Percentiles rank a stretch among this genome's conserved stretches.
phyloP scores from a whole-genome alignment of 2,113 vertebrate genomes.

The Xiphophorus maculatus region DNA sequence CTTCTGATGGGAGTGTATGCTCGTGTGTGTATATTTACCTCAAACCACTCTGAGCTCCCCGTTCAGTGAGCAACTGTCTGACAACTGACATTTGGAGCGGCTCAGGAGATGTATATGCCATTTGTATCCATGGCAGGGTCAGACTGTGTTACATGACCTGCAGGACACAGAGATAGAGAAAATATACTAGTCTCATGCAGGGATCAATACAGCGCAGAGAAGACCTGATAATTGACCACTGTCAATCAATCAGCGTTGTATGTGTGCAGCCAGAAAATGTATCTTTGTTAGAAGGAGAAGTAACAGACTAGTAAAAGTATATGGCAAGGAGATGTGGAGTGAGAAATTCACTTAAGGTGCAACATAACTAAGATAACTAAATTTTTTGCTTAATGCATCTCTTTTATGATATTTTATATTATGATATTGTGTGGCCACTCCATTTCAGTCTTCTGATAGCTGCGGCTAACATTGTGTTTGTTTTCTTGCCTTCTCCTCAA shows the following conservation, averaged over 20 bases:
- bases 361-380: neutral
- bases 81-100: constrained; percentile 77
- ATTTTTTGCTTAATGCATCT: neutral
- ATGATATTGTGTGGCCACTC: too few relatives aligned
- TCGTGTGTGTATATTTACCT: constrained; percentile 45
- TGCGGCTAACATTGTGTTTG: too few relatives aligned
- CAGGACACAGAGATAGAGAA: constrained; percentile 62
- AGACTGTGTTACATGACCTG: constrained; percentile 74
- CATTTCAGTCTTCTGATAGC: too few relatives aligned
- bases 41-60: constrained; percentile 45
- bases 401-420: neutral
- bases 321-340: neutral
- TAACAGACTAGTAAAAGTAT: neutral
- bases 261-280: constrained; percentile 56
- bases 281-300: constrained; percentile 26
- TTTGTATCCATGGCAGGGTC: constrained; percentile 78
- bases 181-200: constrained; percentile 67
- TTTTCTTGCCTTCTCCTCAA: neutral
- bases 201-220: constrained; percentile 73
- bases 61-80: constrained; percentile 49
- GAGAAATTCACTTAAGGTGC: neutral
- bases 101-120: constrained; percentile 74
- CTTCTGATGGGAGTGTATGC: constrained; percentile 28
- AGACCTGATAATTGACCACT: constrained; percentile 72
- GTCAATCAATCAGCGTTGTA: constrained; percentile 70